A percentile compares a stretch with the other conserved stretches of the same genome.
These are phyloP conservation scores for Atractosteus spatula DNA, from an alignment of 2,113 vertebrate species.

Conservation along the genomic window DNA sequence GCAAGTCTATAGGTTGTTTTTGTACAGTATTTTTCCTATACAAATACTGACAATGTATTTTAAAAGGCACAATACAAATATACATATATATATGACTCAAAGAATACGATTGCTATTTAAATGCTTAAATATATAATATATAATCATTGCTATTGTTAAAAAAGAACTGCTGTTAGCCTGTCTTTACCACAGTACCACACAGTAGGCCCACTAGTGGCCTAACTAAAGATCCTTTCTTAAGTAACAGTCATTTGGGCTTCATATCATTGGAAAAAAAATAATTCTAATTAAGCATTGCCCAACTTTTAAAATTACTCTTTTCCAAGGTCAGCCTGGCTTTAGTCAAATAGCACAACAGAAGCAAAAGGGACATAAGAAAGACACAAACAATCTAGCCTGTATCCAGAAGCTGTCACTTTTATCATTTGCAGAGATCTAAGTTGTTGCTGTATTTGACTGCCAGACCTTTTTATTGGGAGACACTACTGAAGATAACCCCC, in stretches of 20 bases:
- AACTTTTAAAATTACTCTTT: too few species aligned
- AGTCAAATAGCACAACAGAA: too few species aligned
- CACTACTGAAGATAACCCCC: background rate
- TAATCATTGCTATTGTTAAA: constrained; percentile 33
- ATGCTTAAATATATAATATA: constrained; percentile 23
- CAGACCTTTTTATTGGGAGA: background rate
- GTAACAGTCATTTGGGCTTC: background rate
- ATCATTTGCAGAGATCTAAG: background rate
- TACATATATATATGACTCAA: constrained; percentile 58
- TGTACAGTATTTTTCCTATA: constrained; percentile 93
- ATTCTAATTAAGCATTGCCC: too few species aligned
- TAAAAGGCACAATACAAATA: constrained; percentile 73
- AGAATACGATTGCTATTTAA: constrained; percentile 48
- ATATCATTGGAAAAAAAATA: too few species aligned
- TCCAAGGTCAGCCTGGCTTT: too few species aligned
- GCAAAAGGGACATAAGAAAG: too few species aligned
- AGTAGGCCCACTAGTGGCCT: background rate
- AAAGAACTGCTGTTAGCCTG: background rate
- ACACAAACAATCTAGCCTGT: too few species aligned
- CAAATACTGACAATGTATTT: constrained; percentile 84
- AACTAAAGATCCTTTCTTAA: constrained; percentile 2
- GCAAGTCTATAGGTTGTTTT: constrained; percentile 81
- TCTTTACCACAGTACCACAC: background rate
- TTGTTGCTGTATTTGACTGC: constrained; percentile 9
- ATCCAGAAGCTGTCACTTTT: too few species aligned